Evolutionary conservation across 2,797 vertebrate genomes (phyloP).

Genomic region (Parambassis ranga): DNA sequence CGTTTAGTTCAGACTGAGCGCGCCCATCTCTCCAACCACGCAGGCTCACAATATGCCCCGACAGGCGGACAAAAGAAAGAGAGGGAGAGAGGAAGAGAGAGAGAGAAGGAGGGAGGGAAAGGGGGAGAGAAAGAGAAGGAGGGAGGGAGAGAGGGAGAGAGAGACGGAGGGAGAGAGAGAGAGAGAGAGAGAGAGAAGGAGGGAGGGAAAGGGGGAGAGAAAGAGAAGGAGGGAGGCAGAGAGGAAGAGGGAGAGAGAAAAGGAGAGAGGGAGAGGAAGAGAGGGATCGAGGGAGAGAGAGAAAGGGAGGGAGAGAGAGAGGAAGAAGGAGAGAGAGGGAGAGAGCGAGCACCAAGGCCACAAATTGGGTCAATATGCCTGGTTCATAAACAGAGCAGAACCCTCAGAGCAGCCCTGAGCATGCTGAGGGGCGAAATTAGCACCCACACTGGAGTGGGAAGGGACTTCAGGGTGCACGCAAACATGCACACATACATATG

Average conservation of each 20-base stretch:
- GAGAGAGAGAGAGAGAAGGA: slow-evolving; percentile 45
- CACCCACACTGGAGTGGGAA: slow-evolving; percentile 86
- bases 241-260: slow-evolving; percentile 45
- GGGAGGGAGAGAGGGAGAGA: neutral
- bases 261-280: slow-evolving; percentile 67
- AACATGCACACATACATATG: slow-evolving; percentile 59
- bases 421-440: slow-evolving; percentile 90
- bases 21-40: slow-evolving; percentile 77
- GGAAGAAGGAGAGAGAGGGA: slow-evolving; percentile 52
- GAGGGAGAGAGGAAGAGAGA: neutral
- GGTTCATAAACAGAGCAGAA: slow-evolving; percentile 95
- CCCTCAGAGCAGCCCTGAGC: slow-evolving; percentile 78
- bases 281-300: neutral
- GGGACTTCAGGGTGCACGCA: slow-evolving; percentile 60
- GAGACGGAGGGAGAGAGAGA: too few relatives aligned
- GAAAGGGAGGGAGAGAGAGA: slow-evolving; percentile 69
- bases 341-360: slow-evolving; percentile 87
- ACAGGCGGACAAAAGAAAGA: slow-evolving; percentile 85
- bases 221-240: too few relatives aligned
- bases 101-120: too few relatives aligned
- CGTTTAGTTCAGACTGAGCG: slow-evolving; percentile 97
- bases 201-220: too few relatives aligned
- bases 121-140: slow-evolving; percentile 71
- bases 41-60: slow-evolving; percentile 64
- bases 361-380: slow-evolving; percentile 98